phyloP scores from a whole-genome alignment of 2,113 vertebrate genomes.

The Polyodon spathula region DNA sequence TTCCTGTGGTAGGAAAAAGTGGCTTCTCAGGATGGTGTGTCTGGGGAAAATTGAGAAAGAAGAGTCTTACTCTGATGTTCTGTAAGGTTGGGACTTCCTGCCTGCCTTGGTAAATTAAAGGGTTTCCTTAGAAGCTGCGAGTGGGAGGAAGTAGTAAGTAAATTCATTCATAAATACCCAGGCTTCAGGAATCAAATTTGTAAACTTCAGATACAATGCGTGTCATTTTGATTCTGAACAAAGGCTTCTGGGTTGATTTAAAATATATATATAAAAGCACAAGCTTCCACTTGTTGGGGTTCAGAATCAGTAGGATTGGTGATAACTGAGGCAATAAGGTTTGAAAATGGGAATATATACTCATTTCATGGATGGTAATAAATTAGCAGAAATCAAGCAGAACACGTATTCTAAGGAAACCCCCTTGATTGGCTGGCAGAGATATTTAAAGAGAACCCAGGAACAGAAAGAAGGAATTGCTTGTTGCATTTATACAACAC shows the following conservation, averaged over 20 bases:
- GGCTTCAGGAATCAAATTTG: slow-evolving; percentile 25
- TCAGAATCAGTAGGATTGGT: no score
- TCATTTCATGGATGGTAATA: slow-evolving; percentile 13
- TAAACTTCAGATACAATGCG: slow-evolving; percentile 27
- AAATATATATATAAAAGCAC: no score
- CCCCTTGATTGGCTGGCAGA: slow-evolving; percentile 61
- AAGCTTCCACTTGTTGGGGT: no score
- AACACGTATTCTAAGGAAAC: slow-evolving; percentile 42
- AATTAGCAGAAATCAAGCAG: slow-evolving; percentile 30
- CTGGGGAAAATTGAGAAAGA: slow-evolving; percentile 99
- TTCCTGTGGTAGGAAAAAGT: slow-evolving; percentile 99
- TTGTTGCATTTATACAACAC: background rate
- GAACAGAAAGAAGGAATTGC: slow-evolving; percentile 35
- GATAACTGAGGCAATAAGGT: no score
- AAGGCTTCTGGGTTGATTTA: no score
- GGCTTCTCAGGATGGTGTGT: slow-evolving; percentile 99
- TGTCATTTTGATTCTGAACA: no score
- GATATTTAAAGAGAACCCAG: slow-evolving; percentile 50
- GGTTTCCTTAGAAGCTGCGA: slow-evolving; percentile 36
- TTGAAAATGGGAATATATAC: no score
- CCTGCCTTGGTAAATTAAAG: slow-evolving; percentile 61
- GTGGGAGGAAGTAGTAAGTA: slow-evolving; percentile 43
- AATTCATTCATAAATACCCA: slow-evolving; percentile 29
- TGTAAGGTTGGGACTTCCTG: slow-evolving; percentile 89
- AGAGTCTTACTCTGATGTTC: slow-evolving; percentile 98